These are phyloP conservation scores for Rhynchopsitta pachyrhyncha DNA, from an alignment of 2,113 vertebrate species.

Conservation along the genomic window DNA sequence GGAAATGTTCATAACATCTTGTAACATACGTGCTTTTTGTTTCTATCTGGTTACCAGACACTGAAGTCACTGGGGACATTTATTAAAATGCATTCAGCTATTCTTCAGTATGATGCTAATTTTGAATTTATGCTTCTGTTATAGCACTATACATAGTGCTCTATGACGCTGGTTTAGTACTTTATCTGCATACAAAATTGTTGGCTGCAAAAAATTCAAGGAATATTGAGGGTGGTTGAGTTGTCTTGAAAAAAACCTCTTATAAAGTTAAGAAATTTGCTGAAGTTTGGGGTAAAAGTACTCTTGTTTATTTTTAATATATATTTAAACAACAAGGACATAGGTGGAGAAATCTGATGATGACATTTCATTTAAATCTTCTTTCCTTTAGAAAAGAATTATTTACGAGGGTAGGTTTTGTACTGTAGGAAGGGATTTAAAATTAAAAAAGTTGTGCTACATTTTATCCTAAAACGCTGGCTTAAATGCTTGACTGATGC, in stretches of 20 bases:
- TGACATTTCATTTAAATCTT: background rate
- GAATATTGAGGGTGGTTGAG: background rate
- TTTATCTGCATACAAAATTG: conserved; percentile 32
- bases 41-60: conserved; percentile 53
- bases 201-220: conserved; percentile 43
- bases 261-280: background rate
- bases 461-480: conserved; percentile 21
- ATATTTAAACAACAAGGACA: background rate
- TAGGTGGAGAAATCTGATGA: background rate
- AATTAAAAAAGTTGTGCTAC: background rate
- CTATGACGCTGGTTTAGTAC: conserved; percentile 46
- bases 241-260: background rate
- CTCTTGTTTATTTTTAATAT: background rate
- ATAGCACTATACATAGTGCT: background rate
- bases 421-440: background rate
- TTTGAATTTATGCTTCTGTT: conserved; percentile 58
- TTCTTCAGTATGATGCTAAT: conserved; percentile 59
- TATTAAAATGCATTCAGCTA: conserved; percentile 65
- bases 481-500: conserved; percentile 49
- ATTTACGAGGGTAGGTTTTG: background rate
- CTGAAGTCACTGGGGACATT: conserved; percentile 49
- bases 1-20: conserved; percentile 50
- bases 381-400: background rate
- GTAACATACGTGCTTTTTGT: conserved; percentile 30
- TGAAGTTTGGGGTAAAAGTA: background rate